Evolutionary conservation across 2,888 invertebrate species (phyloP).

Genomic region (Troilus luridus): DNA sequence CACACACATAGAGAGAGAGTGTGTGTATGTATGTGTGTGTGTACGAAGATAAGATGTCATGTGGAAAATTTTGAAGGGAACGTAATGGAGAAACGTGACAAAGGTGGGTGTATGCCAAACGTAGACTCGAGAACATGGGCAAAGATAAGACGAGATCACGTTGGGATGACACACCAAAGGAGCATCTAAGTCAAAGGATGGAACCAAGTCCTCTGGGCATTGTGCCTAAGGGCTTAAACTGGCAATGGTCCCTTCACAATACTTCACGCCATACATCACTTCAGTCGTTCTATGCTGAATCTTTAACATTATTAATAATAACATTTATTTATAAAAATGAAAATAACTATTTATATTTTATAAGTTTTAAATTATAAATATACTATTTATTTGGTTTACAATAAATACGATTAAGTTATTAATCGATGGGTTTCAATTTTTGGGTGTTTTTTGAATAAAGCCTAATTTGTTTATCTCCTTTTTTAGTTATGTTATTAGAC

Average conservation of each 20-base stretch:
- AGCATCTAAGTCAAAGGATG: neutral
- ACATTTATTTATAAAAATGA: too few relatives aligned
- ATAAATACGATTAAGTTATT: too few relatives aligned
- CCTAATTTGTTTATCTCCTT: too few relatives aligned
- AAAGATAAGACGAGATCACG: neutral
- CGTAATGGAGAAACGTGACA: conserved; percentile 14
- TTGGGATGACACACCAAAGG: neutral
- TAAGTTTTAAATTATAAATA: too few relatives aligned
- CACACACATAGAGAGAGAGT: too few relatives aligned
- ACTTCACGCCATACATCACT: neutral
- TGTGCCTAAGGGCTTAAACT: neutral
- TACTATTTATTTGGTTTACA: too few relatives aligned
- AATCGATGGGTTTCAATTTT: too few relatives aligned
- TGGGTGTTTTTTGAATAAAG: too few relatives aligned
- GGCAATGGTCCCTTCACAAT: neutral
- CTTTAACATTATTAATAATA: too few relatives aligned
- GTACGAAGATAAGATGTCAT: neutral
- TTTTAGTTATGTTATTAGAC: too few relatives aligned
- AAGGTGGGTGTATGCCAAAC: neutral
- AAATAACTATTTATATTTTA: too few relatives aligned
- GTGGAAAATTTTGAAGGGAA: neutral
- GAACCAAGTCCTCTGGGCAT: neutral
- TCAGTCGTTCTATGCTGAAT: neutral
- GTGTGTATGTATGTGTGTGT: too few relatives aligned
- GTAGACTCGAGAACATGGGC: neutral